Base-by-base conservation (phyloP, 2,888 invertebrate species). In the Portevinia maculata region DNA sequence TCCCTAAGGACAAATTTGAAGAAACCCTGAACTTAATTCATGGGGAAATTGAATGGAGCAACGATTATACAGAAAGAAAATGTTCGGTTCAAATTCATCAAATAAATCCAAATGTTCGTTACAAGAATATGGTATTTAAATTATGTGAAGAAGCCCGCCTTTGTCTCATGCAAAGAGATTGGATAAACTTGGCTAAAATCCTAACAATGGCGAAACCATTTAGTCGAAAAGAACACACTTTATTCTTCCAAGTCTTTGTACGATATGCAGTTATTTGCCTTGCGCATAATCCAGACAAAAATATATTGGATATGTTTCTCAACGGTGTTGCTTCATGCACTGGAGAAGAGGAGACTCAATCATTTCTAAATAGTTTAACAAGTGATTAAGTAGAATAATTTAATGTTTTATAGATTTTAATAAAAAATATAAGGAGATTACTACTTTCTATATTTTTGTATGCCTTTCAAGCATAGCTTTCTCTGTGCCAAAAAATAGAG, bases 101-200 rank as follows among this genome's bases (percentile, higher is more conserved):
- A 9, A 60, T 76, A 2, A 64, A 30, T 7, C 3, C 46, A n/a
- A 24, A 21, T n/a, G 39, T 24, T 13, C 70, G 76, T 11, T 75
- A 52, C 8, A 55, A 8, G 21, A 21, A 5, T 4, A 8, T 15
- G 8, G 13, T 15, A 1, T 34, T 17, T 0, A 75, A 59, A 21
- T 17, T 76, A 1, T 13, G 76, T 1, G 81, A 76, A 11, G 70
- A 81, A 34, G 81, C 81, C 4, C 44, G 81, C 3, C 11, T 81
- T 0, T 70, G 81, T 55, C 0, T 65, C 0, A 1, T 76, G 32
- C 76, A 81, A 60, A 70, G 81, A 13, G 81, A 81, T 59, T 81
- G 81, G 81, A 34, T 17, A 4, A 76, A 59, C 11, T 34, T 81
- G 0, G 76, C 70, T 1, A 59, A 8, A 13, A 65, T 81, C 1